Evolutionary conservation across 2,888 invertebrate species (phyloP).

Genomic region (Tiphia femorata): DNA sequence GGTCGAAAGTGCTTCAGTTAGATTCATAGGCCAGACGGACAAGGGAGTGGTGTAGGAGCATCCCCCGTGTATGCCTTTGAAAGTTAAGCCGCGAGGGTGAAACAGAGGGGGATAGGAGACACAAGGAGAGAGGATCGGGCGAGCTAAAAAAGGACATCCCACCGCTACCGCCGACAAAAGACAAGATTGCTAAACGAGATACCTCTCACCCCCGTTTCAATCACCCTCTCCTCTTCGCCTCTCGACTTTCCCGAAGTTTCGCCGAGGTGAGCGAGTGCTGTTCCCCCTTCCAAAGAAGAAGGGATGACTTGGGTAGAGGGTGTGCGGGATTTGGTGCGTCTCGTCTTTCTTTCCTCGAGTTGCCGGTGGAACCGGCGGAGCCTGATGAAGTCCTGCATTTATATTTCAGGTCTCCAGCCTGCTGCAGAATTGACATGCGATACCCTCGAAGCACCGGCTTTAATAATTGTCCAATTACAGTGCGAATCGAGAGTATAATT

Average conservation of each 20-base stretch:
- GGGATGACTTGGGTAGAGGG: no score
- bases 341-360: neutral
- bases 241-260: neutral
- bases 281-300: no score
- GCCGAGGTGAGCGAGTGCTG: neutral
- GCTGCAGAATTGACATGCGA: conserved; percentile 8
- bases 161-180: conserved; percentile 34
- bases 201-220: conserved; percentile 48
- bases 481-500: neutral
- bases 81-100: conserved; percentile 18
- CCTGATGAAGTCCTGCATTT: conserved; percentile 19
- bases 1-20: neutral
- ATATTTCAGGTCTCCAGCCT: conserved; percentile 17
- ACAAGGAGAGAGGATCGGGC: neutral
- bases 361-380: neutral
- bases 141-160: conserved; percentile 13
- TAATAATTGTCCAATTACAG: neutral
- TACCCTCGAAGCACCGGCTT: conserved; percentile 2
- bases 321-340: neutral
- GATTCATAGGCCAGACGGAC: neutral
- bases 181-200: conserved; percentile 46
- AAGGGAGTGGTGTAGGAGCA: neutral
- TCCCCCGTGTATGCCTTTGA: conserved; percentile 24
- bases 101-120: neutral
- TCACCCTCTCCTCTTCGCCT: conserved; percentile 27